A percentile compares a stretch with the other conserved stretches of the same genome.
Evolutionary conservation across 2,888 invertebrate species (phyloP).

Genomic region (Synanthedon myopaeformis): DNA sequence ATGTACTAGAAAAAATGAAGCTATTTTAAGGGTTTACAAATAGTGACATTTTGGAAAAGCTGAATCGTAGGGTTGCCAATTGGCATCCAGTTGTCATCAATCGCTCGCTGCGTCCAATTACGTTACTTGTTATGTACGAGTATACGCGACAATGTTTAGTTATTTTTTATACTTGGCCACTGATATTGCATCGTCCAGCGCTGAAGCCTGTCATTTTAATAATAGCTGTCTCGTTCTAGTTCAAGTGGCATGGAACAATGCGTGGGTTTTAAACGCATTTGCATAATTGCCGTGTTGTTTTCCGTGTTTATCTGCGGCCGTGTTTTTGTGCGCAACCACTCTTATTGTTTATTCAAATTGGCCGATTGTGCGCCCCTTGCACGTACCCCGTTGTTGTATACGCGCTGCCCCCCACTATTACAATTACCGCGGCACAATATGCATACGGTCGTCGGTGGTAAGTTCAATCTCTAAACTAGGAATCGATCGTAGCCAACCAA

Average conservation of each 20-base stretch:
- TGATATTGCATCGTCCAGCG: background rate
- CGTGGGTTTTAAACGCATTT: slow-evolving; percentile 32
- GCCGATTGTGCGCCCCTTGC: slow-evolving; percentile 11
- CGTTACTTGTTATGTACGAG: background rate
- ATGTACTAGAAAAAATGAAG: too few species aligned
- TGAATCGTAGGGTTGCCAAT: too few species aligned
- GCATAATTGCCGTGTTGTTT: slow-evolving; percentile 33
- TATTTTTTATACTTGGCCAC: too few species aligned
- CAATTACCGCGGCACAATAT: background rate
- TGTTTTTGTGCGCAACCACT: slow-evolving; percentile 7
- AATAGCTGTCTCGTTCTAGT: slow-evolving; percentile 16
- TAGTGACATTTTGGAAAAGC: too few species aligned
- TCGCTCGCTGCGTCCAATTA: too few species aligned
- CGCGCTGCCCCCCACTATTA: background rate
- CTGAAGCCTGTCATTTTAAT: slow-evolving; percentile 1
- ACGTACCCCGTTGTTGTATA: background rate
- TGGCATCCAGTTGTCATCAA: too few species aligned
- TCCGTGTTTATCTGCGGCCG: slow-evolving; percentile 25
- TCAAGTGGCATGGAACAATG: slow-evolving; percentile 31
- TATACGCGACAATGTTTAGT: too few species aligned
- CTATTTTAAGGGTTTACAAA: too few species aligned
- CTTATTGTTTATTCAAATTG: slow-evolving; percentile 25
- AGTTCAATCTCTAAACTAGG: background rate
- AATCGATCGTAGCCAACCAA: too few species aligned
- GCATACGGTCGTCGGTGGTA: background rate